Evolutionary conservation across 92 coral and sea anemone genomes (phyloP), one percentile per base, ranked within the genome.

Genomic region (Anthopleura xanthogrammica): DNA sequence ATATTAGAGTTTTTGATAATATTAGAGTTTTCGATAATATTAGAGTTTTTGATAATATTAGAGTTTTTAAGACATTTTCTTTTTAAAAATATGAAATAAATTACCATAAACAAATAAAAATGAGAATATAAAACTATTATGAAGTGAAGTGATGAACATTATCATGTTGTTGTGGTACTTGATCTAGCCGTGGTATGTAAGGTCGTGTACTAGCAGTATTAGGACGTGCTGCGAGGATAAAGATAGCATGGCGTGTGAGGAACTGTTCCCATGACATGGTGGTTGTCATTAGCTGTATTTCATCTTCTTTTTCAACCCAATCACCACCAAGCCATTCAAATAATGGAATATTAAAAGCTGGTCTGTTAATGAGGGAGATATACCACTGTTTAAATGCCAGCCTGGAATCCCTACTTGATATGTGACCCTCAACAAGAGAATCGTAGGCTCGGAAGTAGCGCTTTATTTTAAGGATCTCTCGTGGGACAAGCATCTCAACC

Each of bases 201-300:
- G 91, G 93, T 39, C 76, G 82, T 72, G 77, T 39, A 22, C 91
- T 83, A 2, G 79, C 93, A 4, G 93, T 87, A 65, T 87, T 90
- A 10, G 93, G 93, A 16, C 93, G 89, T 36, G 93, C 93, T 9
- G 89, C 80, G 5, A 88, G 36, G 24, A 88, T 56, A 36, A 81
- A 65, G 58, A 85, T 29, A 7, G 85, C 91, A 66, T 78, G 71
- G 20, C 82, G 72, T 48, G 14, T 81, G 19, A 87, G 76, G 56
- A 84, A 88, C 24, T 90, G 75, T 40, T 76, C 85, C 91, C 93
- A 90, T 13, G 52, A 40, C 16, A 85, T 85, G 40, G 57, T 77
- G 24, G 23, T 41, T n/a, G 57, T 79, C 78, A 81, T 66, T 60
- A 80, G 76, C 16, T 17, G 19, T 23, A 75, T 41, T 19, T 70